Conservation (phyloP, 2,113 vertebrate species). For the Poeciliopsis occidentalis region DNA sequence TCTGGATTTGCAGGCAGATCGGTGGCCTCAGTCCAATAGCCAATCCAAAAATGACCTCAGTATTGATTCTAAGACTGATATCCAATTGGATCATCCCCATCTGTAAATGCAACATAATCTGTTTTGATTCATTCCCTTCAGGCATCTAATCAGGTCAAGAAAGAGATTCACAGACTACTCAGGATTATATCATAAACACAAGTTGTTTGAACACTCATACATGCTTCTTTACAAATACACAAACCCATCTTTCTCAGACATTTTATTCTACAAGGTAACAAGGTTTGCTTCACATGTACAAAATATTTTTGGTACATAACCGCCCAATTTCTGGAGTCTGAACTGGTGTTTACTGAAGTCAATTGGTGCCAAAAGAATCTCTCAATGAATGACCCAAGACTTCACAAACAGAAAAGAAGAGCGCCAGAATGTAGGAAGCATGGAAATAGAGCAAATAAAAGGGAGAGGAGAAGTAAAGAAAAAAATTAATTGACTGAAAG, state of each 20-base stretch:
- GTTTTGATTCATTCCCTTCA: neutral
- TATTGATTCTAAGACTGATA: neutral
- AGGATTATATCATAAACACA: too few relatives aligned
- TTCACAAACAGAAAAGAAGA: conserved; percentile 55
- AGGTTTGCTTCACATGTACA: neutral
- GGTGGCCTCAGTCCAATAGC: neutral
- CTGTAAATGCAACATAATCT: neutral
- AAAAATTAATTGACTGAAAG: conserved; percentile 28
- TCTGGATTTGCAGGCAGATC: too few relatives aligned
- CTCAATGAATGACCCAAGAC: conserved; percentile 64
- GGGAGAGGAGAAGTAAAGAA: conserved; percentile 39
- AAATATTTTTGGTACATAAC: neutral
- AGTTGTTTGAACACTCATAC: too few relatives aligned
- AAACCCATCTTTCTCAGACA: neutral
- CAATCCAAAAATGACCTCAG: neutral
- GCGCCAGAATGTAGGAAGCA: conserved; percentile 30
- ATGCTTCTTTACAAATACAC: neutral
- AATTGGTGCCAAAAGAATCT: conserved; percentile 75
- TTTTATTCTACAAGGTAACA: neutral
- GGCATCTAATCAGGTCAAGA: neutral
- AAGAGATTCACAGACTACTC: neutral
- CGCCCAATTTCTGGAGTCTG: neutral
- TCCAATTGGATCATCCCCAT: neutral
- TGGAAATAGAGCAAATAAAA: conserved; percentile 48
- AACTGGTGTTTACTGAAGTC: conserved; percentile 56